phyloP scores from a whole-genome alignment of 1,140 invertebrate species.

The Diprion similis region DNA sequence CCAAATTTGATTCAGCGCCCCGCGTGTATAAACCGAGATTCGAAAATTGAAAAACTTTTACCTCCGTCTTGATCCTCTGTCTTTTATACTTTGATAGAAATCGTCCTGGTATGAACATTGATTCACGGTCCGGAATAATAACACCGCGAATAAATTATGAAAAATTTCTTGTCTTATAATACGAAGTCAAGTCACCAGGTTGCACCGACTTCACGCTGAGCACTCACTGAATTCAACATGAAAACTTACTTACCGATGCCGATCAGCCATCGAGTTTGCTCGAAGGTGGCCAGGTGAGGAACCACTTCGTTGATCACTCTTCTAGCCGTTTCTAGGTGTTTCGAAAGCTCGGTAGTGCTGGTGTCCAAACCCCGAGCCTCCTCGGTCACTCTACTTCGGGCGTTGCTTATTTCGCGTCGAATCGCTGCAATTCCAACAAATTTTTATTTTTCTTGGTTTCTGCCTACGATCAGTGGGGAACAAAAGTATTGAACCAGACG shows the following conservation, averaged over 20 bases:
- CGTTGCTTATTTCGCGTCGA: conserved; percentile 51
- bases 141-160: too few species aligned
- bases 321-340: conserved; percentile 50
- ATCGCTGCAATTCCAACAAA: conserved; percentile 42
- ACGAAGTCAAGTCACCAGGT: too few species aligned
- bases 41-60: conserved; percentile 4
- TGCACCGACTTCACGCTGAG: neutral
- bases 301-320: conserved; percentile 41
- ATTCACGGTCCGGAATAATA: too few species aligned
- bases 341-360: conserved; percentile 47
- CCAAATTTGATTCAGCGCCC: neutral
- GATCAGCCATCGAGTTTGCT: conserved; percentile 54
- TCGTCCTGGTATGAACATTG: too few species aligned
- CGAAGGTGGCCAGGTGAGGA: conserved; percentile 49
- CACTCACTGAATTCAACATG: neutral
- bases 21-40: neutral
- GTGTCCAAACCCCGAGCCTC: conserved; percentile 52
- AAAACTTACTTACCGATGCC: conserved; percentile 50
- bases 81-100: too few species aligned
- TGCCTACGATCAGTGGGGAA: too few species aligned
- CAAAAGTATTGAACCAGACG: too few species aligned
- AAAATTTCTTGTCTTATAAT: too few species aligned
- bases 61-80: neutral
- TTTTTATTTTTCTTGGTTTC: conserved; percentile 9
- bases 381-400: conserved; percentile 52